These are phyloP conservation scores for Leucoraja erinaceus DNA, from an alignment of 2,113 vertebrate genomes.

Conservation along the genomic window DNA sequence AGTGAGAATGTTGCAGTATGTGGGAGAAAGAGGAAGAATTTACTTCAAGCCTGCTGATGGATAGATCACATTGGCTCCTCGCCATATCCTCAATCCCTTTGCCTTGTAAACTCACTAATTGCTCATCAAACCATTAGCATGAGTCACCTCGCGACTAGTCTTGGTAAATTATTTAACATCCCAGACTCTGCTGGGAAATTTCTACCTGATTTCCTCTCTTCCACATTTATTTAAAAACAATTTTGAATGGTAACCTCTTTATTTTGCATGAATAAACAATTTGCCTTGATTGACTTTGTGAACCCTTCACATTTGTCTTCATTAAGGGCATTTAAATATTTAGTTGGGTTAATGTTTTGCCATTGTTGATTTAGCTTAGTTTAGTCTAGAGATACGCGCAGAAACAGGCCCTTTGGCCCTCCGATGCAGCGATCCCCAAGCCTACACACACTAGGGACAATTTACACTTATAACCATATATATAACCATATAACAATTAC, in stretches of 20 bases:
- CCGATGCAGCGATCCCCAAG: too few species aligned
- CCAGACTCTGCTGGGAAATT: neutral
- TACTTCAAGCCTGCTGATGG: too few species aligned
- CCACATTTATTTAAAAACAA: neutral
- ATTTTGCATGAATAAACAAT: conserved; percentile 6
- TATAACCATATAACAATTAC: too few species aligned
- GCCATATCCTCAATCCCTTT: neutral
- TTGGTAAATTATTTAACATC: neutral
- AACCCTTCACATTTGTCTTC: neutral
- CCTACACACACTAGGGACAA: too few species aligned
- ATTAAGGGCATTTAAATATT: neutral
- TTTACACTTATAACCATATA: too few species aligned
- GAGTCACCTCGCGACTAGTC: neutral
- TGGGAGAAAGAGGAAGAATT: neutral
- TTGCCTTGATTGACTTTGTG: neutral
- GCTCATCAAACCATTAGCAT: neutral
- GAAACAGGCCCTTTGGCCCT: too few species aligned
- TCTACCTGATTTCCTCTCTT: neutral
- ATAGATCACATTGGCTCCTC: neutral
- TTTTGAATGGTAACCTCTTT: neutral
- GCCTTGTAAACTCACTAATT: neutral
- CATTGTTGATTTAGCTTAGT: neutral
- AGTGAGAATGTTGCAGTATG: neutral
- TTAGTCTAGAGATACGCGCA: too few species aligned
- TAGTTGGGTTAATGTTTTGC: neutral